A percentile compares a stretch with the other conserved stretches of the same genome.
Conservation (phyloP, 2,113 vertebrate genomes). For the Numida meleagris region DNA sequence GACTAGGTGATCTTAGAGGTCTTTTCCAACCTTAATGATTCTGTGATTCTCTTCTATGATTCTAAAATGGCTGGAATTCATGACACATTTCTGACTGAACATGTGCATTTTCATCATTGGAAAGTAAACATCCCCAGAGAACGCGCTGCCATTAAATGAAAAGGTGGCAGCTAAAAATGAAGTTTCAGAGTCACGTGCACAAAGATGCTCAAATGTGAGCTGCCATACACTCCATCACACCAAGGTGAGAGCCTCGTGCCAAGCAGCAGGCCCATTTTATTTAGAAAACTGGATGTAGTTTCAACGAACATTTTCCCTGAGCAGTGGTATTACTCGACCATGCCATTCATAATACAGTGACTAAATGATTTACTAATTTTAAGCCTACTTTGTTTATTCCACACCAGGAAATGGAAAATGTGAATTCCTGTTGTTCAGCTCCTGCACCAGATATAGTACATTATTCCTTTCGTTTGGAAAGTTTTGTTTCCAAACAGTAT, state of each 20-base stretch:
- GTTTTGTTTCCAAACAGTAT: neutral
- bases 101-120: neutral
- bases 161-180: neutral
- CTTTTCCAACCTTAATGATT: too few species aligned
- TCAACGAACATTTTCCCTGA: neutral
- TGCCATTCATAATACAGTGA: neutral
- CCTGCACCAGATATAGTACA: neutral
- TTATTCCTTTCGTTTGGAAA: slow-evolving; percentile 10
- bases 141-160: neutral
- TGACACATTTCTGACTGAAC: neutral
- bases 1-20: too few species aligned
- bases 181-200: neutral
- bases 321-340: neutral
- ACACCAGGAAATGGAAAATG: slow-evolving; percentile 47
- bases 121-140: neutral
- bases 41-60: too few species aligned
- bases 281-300: neutral
- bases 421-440: neutral
- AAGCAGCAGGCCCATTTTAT: neutral
- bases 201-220: neutral
- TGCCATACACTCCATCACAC: neutral
- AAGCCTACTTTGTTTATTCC: slow-evolving; percentile 32
- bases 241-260: neutral
- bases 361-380: slow-evolving; percentile 18
- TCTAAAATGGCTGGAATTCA: neutral